Base-by-base conservation (phyloP, 2,113 vertebrate genomes). In the Ophiodon elongatus region DNA sequence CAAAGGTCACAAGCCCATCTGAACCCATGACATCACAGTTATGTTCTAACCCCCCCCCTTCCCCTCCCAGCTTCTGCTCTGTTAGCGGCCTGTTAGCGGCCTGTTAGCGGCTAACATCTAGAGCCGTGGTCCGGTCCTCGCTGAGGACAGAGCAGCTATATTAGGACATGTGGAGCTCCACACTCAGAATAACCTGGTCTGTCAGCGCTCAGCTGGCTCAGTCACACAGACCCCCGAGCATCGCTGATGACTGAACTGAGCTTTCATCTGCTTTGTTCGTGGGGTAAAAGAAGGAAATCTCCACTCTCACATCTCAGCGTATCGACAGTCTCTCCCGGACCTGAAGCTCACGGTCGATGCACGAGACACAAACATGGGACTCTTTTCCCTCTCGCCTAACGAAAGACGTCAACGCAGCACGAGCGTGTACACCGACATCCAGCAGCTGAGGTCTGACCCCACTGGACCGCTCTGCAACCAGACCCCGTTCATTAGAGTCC, bases 151-250 rank as follows among this genome's bases (percentile, higher is more conserved):
- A 78, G 73, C 59, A 54, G 3, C 94, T 94, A 95, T 95, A 95
- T 95, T 93, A 94, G 94, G 95, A 94, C 80, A 88, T 92, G 92
- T 90, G 82, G 37, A 47, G 72, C 66, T 83, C 89, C 80, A 85
- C 45, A 57, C 95, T 94, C 92, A 95, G 95, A 95, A 95, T 95
- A 95, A 94, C 93, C 81, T 65, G 84, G 73, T 73, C 79, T 33
- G 78, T 91, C 84, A 75, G 87, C 10, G 50, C 81, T 91, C 91
- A 89, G 90, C 86, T 93, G 89, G 84, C 68, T 23, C 78, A 57
- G 73, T 87, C 84, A 82, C 37, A 76, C 76, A 57, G 23, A 15
- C 8, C 52, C 62, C 29, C 31, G 17, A 69, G 71, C 83, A 62
- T 76, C 79, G 47, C 66, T 45, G 72, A 54, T 35, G 68, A 68